A percentile compares a stretch with the other conserved stretches of the same genome.
Conservation (phyloP, 2,113 vertebrate species). For the Cynopterus brachyotis region DNA sequence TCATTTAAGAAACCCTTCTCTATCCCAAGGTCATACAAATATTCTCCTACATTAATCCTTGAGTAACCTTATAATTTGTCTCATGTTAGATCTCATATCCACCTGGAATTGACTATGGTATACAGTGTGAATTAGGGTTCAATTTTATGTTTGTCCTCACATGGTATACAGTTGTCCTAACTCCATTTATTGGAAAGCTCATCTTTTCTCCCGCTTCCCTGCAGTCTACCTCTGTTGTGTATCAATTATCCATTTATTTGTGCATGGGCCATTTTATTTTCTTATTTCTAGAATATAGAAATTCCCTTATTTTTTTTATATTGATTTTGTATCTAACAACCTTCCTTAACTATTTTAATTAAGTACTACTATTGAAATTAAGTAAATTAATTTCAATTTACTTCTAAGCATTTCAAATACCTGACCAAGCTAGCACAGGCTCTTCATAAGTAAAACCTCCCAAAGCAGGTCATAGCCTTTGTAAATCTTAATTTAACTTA, state of each 20-base stretch:
- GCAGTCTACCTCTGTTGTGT: not conserved
- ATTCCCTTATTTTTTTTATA: not conserved
- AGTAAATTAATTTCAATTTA: not conserved
- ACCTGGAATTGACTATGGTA: not conserved
- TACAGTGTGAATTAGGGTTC: not conserved
- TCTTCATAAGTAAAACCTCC: not conserved
- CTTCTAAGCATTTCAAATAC: conserved; percentile 18
- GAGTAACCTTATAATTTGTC: not conserved
- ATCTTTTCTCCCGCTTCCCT: not conserved
- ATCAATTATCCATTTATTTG: not conserved
- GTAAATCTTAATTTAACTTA: conserved; percentile 15
- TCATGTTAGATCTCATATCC: not conserved
- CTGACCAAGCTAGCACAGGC: not conserved
- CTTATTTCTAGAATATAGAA: conserved; percentile 4
- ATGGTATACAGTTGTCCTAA: not conserved
- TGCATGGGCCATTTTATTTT: not conserved
- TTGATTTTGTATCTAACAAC: conserved; percentile 28
- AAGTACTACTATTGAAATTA: no score
- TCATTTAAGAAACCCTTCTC: not conserved
- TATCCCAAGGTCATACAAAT: not conserved
- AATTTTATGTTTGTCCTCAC: not conserved
- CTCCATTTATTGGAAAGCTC: not conserved
- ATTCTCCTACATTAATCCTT: not conserved
- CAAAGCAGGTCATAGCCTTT: conserved; percentile 6
- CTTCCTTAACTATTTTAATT: conserved; percentile 35